These are phyloP conservation scores for Sminthurinus signatus DNA, from an alignment of 1,140 invertebrate species.

Conservation along the genomic window DNA sequence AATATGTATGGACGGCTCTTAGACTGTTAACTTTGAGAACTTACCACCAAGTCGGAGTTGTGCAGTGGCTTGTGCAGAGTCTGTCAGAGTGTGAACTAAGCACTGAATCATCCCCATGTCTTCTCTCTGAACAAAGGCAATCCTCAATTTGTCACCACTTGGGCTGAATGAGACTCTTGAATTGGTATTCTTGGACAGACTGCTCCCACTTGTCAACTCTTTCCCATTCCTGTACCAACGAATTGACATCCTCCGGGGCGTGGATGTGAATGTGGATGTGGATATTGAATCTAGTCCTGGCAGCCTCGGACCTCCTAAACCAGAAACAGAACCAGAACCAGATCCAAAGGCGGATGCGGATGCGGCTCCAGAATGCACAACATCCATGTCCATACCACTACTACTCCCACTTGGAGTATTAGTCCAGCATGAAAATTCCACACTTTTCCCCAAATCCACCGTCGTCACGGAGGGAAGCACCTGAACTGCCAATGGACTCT, in stretches of 20 bases:
- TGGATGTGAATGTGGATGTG: not conserved
- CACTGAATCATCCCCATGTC: constrained; percentile 75
- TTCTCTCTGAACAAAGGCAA: constrained; percentile 63
- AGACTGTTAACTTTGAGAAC: no score
- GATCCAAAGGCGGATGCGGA: not conserved
- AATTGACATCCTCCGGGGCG: not conserved
- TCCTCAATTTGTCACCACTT: constrained; percentile 56
- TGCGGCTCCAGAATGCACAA: not conserved
- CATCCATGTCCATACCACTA: not conserved
- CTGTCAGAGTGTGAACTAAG: constrained; percentile 65
- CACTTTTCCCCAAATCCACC: constrained; percentile 48
- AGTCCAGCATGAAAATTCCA: constrained; percentile 47
- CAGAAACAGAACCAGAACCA: constrained; percentile 39
- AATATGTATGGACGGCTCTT: no score
- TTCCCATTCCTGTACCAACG: constrained; percentile 56
- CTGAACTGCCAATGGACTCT: constrained; percentile 31
- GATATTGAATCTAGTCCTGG: not conserved
- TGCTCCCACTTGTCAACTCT: constrained; percentile 51
- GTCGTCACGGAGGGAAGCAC: constrained; percentile 30
- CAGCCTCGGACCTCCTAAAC: not conserved
- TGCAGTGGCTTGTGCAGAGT: constrained; percentile 70
- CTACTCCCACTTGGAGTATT: constrained; percentile 20
- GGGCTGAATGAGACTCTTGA: constrained; percentile 38
- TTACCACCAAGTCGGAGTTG: constrained; percentile 72
- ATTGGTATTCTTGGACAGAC: no score